These are phyloP conservation scores for Astreopora myriophthalma DNA, from an alignment of 64 coral and sea anemone species.

Conservation along the genomic window DNA sequence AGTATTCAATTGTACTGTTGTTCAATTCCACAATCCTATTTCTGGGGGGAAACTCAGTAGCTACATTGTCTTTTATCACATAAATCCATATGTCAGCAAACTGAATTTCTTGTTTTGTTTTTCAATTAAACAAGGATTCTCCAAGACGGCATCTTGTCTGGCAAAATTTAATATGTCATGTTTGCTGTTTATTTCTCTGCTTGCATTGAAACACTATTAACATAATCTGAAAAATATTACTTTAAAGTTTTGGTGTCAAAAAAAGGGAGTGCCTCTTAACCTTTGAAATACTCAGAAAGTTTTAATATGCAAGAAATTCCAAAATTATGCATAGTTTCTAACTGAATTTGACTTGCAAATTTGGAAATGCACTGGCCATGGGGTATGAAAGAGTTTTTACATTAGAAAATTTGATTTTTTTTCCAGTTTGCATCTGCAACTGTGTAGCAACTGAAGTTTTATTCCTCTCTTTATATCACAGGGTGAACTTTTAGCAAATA, in stretches of 20 bases:
- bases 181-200: not conserved
- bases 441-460: too few relatives aligned
- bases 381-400: too few relatives aligned
- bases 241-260: too few relatives aligned
- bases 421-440: too few relatives aligned
- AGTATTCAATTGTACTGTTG: not conserved
- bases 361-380: too few relatives aligned
- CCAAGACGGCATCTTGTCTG: not conserved
- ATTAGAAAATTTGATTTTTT: too few relatives aligned
- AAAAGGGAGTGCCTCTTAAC: not conserved
- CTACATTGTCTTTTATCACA: not conserved
- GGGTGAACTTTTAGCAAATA: constrained; percentile 55
- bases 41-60: not conserved
- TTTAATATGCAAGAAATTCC: too few relatives aligned
- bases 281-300: not conserved
- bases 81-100: not conserved
- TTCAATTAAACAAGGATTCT: not conserved
- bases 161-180: not conserved
- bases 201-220: not conserved
- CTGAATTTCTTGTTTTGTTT: not conserved
- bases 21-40: not conserved
- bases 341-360: too few relatives aligned
- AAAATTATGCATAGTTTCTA: too few relatives aligned
- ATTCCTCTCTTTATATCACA: not conserved
- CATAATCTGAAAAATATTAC: too few relatives aligned